phyloP scores from a whole-genome alignment of 2,888 invertebrate genomes.

The Spisula solida region DNA sequence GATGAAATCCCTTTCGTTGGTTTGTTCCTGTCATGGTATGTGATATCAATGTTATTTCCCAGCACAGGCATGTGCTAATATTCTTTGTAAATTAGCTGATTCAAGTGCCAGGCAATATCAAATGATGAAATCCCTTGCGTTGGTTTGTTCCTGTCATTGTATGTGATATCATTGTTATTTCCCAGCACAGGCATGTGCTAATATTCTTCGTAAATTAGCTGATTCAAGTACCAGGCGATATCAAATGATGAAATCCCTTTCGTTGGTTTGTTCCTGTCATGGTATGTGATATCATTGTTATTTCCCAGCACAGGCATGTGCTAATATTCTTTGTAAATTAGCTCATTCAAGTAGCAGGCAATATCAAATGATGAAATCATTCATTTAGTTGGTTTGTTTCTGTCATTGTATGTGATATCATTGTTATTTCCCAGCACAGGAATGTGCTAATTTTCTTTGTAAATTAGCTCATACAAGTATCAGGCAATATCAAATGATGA shows the following conservation, averaged over 20 bases:
- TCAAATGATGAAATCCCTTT: neutral
- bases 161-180: neutral
- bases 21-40: neutral
- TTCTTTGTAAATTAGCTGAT: neutral
- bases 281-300: neutral
- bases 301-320: constrained; percentile 4
- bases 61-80: constrained; percentile 6
- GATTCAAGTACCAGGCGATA: neutral
- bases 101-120: neutral
- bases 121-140: neutral
- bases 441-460: neutral
- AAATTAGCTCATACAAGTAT: neutral
- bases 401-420: neutral
- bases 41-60: neutral
- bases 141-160: neutral
- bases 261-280: neutral
- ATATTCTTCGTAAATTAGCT: neutral
- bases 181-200: constrained; percentile 11
- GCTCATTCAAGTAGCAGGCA: neutral
- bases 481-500: neutral
- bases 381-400: neutral
- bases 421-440: constrained; percentile 11
- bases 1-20: neutral
- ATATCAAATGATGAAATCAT: neutral
- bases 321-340: neutral